A percentile compares a stretch with the other conserved stretches of the same genome.
phyloP scores from a whole-genome alignment of 2,113 vertebrate genomes.

The Suricata suricatta region DNA sequence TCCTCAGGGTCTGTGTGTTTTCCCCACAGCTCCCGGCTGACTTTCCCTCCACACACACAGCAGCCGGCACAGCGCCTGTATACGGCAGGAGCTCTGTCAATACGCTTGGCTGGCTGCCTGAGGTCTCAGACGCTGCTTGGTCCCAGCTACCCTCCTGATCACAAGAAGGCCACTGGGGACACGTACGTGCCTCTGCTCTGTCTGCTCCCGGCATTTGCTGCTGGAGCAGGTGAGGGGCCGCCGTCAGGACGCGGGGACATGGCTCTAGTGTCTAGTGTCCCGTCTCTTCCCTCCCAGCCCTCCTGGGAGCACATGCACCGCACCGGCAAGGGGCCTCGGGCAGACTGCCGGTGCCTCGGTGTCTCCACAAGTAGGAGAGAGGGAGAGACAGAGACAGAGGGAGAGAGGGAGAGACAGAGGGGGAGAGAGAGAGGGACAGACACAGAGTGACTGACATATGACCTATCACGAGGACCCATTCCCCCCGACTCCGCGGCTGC shows the following conservation, averaged over 20 bases:
- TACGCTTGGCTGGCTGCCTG: fast-evolving
- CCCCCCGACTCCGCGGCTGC: no score
- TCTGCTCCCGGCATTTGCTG: not conserved
- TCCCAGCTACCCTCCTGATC: not conserved
- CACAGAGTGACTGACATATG: no score
- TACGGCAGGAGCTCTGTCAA: not conserved
- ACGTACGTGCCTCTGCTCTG: fast-evolving
- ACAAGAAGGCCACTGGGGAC: fast-evolving
- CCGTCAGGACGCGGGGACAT: no score
- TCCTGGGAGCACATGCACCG: fast-evolving
- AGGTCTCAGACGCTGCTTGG: not conserved
- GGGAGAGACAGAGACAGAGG: no score
- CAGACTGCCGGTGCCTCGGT: not conserved
- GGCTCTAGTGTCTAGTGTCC: no score
- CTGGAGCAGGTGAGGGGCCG: fast-evolving
- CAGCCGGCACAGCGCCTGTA: fast-evolving
- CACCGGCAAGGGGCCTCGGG: not conserved
- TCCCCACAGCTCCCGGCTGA: no score
- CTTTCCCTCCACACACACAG: fast-evolving
- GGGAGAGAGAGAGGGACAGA: not conserved
- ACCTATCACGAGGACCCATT: fast-evolving
- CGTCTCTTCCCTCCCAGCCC: not conserved
- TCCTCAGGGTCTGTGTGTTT: no score
- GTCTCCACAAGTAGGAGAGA: not conserved
- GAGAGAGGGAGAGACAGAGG: no score